Conservation (phyloP, 2,113 vertebrate species). For the Psammodynastes pulverulentus region DNA sequence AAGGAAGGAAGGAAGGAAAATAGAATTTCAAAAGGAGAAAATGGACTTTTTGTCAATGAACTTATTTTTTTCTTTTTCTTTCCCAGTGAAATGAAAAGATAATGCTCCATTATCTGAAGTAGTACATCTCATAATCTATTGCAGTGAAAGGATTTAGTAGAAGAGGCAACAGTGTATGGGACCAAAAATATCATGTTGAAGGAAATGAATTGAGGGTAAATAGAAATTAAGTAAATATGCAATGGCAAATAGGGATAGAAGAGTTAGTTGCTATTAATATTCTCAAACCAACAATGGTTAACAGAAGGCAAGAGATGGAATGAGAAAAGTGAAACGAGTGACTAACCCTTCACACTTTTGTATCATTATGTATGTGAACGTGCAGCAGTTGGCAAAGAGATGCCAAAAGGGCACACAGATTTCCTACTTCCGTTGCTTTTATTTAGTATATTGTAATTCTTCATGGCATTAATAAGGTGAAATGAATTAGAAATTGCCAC, state of each 20-base stretch:
- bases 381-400: not conserved
- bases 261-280: not conserved
- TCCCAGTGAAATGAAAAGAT: slow-evolving; percentile 36
- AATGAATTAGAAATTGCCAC: not conserved
- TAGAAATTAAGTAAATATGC: not conserved
- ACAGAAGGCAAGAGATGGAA: not conserved
- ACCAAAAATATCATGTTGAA: not conserved
- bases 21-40: slow-evolving; percentile 60
- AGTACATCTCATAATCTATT: not conserved
- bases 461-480: not conserved
- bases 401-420: not conserved
- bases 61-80: slow-evolving; percentile 35
- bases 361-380: not conserved
- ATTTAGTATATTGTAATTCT: not conserved
- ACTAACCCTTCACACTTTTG: not conserved
- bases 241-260: not conserved
- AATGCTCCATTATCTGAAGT: not conserved
- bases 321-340: too few species aligned
- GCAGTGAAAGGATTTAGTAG: not conserved
- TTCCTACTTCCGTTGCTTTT: not conserved
- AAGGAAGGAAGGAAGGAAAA: slow-evolving; percentile 41
- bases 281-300: not conserved
- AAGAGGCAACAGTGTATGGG: not conserved
- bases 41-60: slow-evolving; percentile 62
- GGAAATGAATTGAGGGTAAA: not conserved